Base-by-base conservation (phyloP, 2,888 invertebrate genomes). In the Argynnis bischoffii region DNA sequence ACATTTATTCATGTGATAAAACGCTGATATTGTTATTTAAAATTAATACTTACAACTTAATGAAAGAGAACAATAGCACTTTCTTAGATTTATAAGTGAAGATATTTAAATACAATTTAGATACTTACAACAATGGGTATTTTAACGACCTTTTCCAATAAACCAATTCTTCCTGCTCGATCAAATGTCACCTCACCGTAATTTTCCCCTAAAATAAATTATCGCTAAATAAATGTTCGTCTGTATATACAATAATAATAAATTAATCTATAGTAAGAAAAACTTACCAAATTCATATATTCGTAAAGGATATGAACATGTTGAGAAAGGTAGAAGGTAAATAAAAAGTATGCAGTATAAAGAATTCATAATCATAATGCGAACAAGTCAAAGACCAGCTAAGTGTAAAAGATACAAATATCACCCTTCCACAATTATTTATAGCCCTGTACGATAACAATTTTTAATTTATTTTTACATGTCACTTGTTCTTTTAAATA, bases 41-140 rank as follows among this genome's bases (percentile, higher is more conserved):
- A 26, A 26, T 4, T 26, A 26, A 26, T 26, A 26, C 4, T 26
- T 47, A 0, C 14, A 15, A 54, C 18, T 16, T 16, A 55, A 31
- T n/a, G n/a, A 53, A 21, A 16, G 6, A 53, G 26, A 16, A 14
- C 18, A 13, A 54, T 55, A n/a, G 5, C 6, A 6, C 31, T 35
- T 16, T 6, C 11, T 55, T n/a, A 16, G 26, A 16, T 35, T 8
- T 35, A 6, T 6, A 35, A 8, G 6, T 16, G 35, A 21, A 35
- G 14, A 35, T 65, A 13, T 53, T 55, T 15, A 55, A 50, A 48
- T 41, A 15, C 18, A 55, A 53, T 11, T 15, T 59, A 50, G 14
- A 14, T 35, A 69, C 72, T 50, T 69, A 72, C 72, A n/a, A 63
- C n/a, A 57, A 72, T 51, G 55, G 70, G 69, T 15, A 72, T n/a